Evolutionary conservation across 2,797 vertebrate genomes (phyloP).

Genomic region (Chelonia mydas): DNA sequence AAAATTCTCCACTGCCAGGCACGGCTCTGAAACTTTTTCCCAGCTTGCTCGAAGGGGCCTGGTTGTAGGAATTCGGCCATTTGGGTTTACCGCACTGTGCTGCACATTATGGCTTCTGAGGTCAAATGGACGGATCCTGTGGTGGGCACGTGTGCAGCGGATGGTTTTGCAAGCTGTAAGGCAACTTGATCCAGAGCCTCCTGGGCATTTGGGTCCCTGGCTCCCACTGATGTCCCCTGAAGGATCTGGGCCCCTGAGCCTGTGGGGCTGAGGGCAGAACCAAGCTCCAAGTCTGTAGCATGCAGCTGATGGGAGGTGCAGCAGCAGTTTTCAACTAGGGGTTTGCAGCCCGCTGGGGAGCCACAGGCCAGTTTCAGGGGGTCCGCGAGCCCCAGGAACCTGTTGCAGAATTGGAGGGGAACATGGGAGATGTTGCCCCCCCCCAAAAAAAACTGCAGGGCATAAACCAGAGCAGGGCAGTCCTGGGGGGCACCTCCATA

Average conservation of each 20-base stretch:
- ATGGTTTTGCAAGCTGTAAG: not conserved
- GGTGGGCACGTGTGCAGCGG: not conserved
- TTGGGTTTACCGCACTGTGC: not conserved
- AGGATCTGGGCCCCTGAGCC: no score
- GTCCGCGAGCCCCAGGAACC: no score
- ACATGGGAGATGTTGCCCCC: no score
- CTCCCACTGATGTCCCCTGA: no score
- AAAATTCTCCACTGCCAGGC: not conserved
- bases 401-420: no score
- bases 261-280: not conserved
- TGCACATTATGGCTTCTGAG: not conserved
- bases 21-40: not conserved
- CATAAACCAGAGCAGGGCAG: no score
- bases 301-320: not conserved
- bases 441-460: no score
- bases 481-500: no score
- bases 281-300: not conserved
- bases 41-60: fast-evolving
- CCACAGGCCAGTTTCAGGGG: no score
- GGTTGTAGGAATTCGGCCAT: not conserved
- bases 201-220: no score
- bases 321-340: not conserved
- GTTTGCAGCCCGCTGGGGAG: no score
- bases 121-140: fast-evolving
- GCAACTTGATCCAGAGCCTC: not conserved